A percentile compares a stretch with the other conserved stretches of the same genome.
These are phyloP conservation scores for Linepithema humile DNA, from an alignment of 1,140 invertebrate genomes.

Conservation along the genomic window DNA sequence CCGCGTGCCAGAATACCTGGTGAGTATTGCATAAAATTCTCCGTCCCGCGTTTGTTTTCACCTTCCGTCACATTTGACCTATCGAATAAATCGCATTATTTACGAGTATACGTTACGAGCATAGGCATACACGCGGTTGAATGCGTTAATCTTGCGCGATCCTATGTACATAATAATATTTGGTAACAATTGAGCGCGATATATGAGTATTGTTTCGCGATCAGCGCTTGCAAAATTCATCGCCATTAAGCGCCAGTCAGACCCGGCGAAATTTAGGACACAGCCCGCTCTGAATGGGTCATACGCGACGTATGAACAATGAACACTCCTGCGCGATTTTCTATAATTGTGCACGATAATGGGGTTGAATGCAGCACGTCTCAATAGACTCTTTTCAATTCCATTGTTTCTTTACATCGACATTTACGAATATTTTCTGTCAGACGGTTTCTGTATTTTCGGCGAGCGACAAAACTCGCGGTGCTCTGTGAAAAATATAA, in stretches of 20 bases:
- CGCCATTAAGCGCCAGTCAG: slow-evolving; percentile 9
- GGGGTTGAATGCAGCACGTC: background rate
- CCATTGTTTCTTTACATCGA: background rate
- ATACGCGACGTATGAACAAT: background rate
- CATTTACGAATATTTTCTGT: background rate
- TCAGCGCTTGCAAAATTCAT: slow-evolving; percentile 25
- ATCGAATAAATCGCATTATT: background rate
- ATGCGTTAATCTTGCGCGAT: background rate
- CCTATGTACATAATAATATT: background rate
- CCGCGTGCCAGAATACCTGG: slow-evolving; percentile 83
- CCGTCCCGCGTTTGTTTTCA: background rate
- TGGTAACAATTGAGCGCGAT: background rate
- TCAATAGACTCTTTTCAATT: background rate
- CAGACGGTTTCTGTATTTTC: background rate
- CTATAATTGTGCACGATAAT: background rate
- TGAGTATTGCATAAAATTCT: slow-evolving; percentile 68
- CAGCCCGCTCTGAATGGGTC: background rate
- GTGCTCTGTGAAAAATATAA: background rate
- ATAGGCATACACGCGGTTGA: background rate
- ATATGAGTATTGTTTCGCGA: background rate
- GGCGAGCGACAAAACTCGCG: background rate
- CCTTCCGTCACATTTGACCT: background rate
- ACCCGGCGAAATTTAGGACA: background rate
- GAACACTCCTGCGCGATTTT: background rate
- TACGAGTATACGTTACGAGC: background rate